Evolutionary conservation across 2,797 vertebrate species (phyloP).

Genomic region (Acestrorhynchus altus): DNA sequence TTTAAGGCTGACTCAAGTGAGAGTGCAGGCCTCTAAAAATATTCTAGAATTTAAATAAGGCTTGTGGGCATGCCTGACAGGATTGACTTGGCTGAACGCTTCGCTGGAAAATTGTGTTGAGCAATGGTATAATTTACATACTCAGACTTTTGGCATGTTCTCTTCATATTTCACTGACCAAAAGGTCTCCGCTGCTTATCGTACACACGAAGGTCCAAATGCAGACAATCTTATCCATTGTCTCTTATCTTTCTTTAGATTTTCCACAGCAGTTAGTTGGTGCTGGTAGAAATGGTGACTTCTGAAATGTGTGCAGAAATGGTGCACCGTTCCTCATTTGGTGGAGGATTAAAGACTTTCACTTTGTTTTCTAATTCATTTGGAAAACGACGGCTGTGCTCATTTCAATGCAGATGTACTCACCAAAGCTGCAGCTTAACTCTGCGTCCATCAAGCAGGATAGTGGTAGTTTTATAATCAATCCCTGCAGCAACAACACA

Average conservation of each 20-base stretch:
- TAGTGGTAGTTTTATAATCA: constrained; percentile 88
- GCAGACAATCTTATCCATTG: no score
- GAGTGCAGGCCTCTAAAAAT: constrained; percentile 41
- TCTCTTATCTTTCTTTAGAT: no score
- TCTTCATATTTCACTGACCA: constrained; percentile 41
- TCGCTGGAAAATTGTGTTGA: constrained; percentile 25
- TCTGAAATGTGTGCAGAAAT: background rate
- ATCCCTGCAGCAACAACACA: constrained; percentile 74
- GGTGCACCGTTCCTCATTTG: no score
- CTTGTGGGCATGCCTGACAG: constrained; percentile 44
- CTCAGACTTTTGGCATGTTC: constrained; percentile 38
- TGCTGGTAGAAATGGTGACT: background rate
- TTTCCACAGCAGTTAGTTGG: background rate
- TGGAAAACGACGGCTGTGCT: background rate
- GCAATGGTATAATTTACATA: constrained; percentile 45
- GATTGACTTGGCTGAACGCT: constrained; percentile 36
- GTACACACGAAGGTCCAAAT: constrained; percentile 16
- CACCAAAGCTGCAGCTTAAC: constrained; percentile 91
- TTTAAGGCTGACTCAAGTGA: constrained; percentile 36
- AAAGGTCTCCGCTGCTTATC: constrained; percentile 7
- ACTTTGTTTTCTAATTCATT: background rate
- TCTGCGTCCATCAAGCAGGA: constrained; percentile 85
- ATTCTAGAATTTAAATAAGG: constrained; percentile 42
- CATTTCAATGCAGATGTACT: constrained; percentile 37
- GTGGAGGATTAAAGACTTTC: background rate